Conservation (phyloP, 2,797 vertebrate species). For the Chrosomus eos region DNA sequence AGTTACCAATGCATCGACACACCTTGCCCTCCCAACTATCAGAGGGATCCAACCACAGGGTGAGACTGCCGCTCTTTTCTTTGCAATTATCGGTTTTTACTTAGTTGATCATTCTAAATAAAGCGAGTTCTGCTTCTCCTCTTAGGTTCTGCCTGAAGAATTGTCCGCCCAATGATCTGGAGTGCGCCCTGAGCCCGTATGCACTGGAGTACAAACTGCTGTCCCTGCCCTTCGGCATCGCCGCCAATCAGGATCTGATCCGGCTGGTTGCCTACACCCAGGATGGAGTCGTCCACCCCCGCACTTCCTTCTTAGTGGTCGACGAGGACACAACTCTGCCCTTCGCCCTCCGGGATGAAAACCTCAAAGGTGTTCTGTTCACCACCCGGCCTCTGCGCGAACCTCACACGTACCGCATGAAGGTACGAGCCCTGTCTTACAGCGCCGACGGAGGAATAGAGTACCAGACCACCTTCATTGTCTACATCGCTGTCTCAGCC, state of each 20-base stretch:
- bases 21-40: conserved; percentile 92
- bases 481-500: conserved; percentile 95
- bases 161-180: conserved; percentile 91
- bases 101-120: neutral
- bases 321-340: conserved; percentile 84
- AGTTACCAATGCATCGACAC: conserved; percentile 95
- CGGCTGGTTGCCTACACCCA: conserved; percentile 96
- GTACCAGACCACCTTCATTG: conserved; percentile 96
- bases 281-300: conserved; percentile 91
- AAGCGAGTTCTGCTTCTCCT: neutral
- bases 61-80: conserved; percentile 60
- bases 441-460: conserved; percentile 84
- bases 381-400: conserved; percentile 84
- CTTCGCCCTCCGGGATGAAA: conserved; percentile 92
- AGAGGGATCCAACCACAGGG: conserved; percentile 85
- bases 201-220: conserved; percentile 97
- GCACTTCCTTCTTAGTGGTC: conserved; percentile 88
- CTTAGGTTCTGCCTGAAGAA: conserved; percentile 93
- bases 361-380: conserved; percentile 93
- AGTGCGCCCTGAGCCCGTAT: conserved; percentile 91
- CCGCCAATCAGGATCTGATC: conserved; percentile 94
- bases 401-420: conserved; percentile 91
- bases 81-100: neutral
- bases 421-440: conserved; percentile 92
- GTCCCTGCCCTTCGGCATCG: conserved; percentile 94